phyloP scores from a whole-genome alignment of 2,113 vertebrate genomes.

The Poecilia latipinna region DNA sequence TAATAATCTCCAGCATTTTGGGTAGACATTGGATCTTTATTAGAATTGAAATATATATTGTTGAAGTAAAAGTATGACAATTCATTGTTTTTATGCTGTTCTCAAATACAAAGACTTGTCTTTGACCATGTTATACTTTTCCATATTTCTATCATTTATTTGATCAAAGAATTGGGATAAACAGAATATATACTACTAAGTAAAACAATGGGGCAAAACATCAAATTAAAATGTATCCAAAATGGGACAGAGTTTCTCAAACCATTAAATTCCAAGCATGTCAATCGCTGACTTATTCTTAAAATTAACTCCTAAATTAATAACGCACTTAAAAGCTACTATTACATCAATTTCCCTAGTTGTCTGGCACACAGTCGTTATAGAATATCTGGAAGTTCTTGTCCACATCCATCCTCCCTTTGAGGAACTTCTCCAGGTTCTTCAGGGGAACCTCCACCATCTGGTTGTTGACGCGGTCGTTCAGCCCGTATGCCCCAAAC shows the following conservation, averaged over 20 bases:
- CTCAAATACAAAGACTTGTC: not conserved
- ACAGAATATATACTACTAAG: not conserved
- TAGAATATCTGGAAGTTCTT: slow-evolving; percentile 81
- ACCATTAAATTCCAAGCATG: not conserved
- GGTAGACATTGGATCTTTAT: not conserved
- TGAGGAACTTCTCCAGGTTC: slow-evolving; percentile 77
- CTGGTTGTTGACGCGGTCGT: slow-evolving; percentile 72
- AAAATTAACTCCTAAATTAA: not conserved
- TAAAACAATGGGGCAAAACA: not conserved
- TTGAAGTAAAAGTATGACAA: not conserved
- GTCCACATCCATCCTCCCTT: slow-evolving; percentile 74
- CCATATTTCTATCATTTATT: not conserved
- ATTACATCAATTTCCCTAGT: slow-evolving; percentile 25
- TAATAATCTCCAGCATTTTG: not conserved
- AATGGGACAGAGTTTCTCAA: not conserved
- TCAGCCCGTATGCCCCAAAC: slow-evolving; percentile 73
- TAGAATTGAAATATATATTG: not conserved
- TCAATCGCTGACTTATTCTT: not conserved
- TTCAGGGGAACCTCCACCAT: slow-evolving; percentile 75
- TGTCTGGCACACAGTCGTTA: slow-evolving; percentile 73
- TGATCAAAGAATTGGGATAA: not conserved
- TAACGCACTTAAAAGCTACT: not conserved
- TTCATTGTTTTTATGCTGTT: not conserved
- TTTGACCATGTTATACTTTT: not conserved
- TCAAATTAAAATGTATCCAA: slow-evolving; percentile 10